Evolutionary conservation across 2,888 invertebrate species (phyloP), one percentile per base, ranked within the genome.

Genomic region (Meloe dianella): DNA sequence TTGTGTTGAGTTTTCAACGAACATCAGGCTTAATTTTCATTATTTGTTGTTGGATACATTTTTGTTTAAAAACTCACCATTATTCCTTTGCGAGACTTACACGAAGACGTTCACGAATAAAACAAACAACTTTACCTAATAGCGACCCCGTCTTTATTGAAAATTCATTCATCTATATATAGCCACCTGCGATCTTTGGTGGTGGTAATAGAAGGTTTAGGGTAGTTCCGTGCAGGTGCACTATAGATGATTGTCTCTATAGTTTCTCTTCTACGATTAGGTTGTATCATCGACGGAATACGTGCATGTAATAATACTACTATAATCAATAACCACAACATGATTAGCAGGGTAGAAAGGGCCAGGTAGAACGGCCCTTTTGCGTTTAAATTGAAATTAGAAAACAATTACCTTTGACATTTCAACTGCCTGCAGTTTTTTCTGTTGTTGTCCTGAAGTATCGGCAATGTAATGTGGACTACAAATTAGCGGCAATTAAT

Each of bases 21-120:
- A 47, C 35, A 17, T n/a, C 41, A n/a, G 17, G n/a, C 7, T 2
- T 47, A 20, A 51, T 51, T 51, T 22, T 12, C 9, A 22, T 17
- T 47, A 47, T 41, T n/a, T 41, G n/a, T 41, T 14, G 2, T 35
- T 7, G 8, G 9, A 35, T n/a, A n/a, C n/a, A 1, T 35, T 10
- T 14, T 10, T 41, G n/a, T 47, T 47, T 9, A 20, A 17, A 47
- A 22, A 47, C 10, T 47, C 20, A 20, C n/a, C 41, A 41, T n/a
- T n/a, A n/a, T 24, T 22, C 7, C 27, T 17, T 9, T 17, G 7
- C 20, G 47, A n/a, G 47, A 20, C 20, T 47, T 20, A 17, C 20
- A 47, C 24, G 68, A 56, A 64, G 66, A 60, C 68, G 63, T 63
- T 66, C 68, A 59, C 65, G 63, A 63, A 63, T 61, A 68, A 65